Base-by-base conservation (phyloP, 2,797 vertebrate species). In the Onychomys leucogaster region DNA sequence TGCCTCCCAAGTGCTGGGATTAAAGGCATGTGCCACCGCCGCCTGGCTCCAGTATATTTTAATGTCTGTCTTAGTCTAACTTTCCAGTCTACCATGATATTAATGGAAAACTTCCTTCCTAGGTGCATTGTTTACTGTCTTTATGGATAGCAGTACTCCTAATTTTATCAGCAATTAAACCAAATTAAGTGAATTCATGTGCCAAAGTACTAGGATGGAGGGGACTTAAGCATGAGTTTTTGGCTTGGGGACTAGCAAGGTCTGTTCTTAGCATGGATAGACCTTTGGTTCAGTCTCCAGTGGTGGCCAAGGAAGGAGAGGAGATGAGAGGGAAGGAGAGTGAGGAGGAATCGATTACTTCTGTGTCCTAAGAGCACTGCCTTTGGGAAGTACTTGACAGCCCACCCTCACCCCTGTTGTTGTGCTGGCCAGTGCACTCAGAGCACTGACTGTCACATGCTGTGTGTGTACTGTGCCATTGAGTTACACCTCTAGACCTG, bases 91-190 rank as follows among this genome's bases (percentile, higher is more conserved):
- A 87, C 80, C 32, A 71, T 77, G 34, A 17, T 80, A 89, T 78
- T 89, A 84, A 91, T 71, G 67, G 59, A 93, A 95, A 94, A 77
- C 17, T 87, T 14, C 55, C 21, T 29, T 89, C 27, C 46, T 95
- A 61, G 41, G 37, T 89, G 73, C 25, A 75, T 93, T 94, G 92
- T 83, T 83, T 41, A 46, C 34, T 93, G 7, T 85, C 27, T 93
- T 71, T 93, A 76, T 92, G 27, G 80, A 41, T 86, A 89, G 29
- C 41, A 73, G 52, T 81, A 49, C 23, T 94, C 29, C 29, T 57
- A 92, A 25, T 92, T 96, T 83, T 91, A 93, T 61, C 23, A 94
- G 81, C 23, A 96, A 8, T 77, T 82, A 27, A 29, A 43, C n/a
- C 41, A 80, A 83, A 59, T 93, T 86, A 81, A 71, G 46, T 84